A percentile compares a stretch with the other conserved stretches of the same genome.
These are phyloP conservation scores for Elmis aenea DNA, from an alignment of 2,888 invertebrate species.

Conservation along the genomic window DNA sequence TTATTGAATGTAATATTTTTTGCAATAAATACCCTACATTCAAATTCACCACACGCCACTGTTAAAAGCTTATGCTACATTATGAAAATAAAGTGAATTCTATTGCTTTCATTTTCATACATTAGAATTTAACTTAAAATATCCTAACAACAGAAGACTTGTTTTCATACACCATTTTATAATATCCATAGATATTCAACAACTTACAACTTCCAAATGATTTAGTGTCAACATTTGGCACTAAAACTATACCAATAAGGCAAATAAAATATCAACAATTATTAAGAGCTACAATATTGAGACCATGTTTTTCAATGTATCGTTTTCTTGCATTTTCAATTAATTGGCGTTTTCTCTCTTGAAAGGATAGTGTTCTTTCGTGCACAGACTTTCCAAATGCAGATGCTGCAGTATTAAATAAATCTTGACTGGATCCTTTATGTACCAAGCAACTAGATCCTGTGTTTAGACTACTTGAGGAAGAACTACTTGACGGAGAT, in stretches of 20 bases:
- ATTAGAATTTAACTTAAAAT: too few species aligned
- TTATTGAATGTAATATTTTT: too few species aligned
- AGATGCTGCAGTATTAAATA: slow-evolving; percentile 42
- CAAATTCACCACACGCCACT: too few species aligned
- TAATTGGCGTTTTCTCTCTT: slow-evolving; percentile 73
- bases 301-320: slow-evolving; percentile 69
- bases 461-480: slow-evolving; percentile 2
- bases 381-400: slow-evolving; percentile 54
- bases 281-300: slow-evolving; percentile 18
- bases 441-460: background rate
- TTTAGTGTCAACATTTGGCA: too few species aligned
- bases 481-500: slow-evolving; percentile 6
- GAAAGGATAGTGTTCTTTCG: slow-evolving; percentile 68
- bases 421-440: slow-evolving; percentile 9
- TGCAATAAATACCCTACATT: too few species aligned
- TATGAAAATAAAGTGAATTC: too few species aligned
- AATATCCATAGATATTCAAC: too few species aligned
- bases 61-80: too few species aligned
- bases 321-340: slow-evolving; percentile 70
- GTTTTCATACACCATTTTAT: too few species aligned
- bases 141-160: too few species aligned
- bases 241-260: background rate
- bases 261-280: background rate
- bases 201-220: too few species aligned
- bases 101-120: too few species aligned